Conservation (phyloP, 2,797 vertebrate species). For the Esox masquinongy region DNA sequence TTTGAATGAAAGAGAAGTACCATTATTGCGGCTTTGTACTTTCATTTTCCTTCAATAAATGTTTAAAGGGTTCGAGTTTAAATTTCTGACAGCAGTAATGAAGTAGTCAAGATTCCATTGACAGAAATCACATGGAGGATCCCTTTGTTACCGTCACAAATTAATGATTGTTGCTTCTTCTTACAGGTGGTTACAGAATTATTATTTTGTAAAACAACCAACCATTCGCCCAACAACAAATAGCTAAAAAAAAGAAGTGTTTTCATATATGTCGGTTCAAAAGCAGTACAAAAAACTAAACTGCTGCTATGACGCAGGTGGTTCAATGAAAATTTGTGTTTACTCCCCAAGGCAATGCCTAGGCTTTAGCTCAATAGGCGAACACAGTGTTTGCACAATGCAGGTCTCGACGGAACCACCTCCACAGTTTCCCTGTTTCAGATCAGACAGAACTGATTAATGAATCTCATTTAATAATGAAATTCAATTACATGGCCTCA, state of each 20-base stretch:
- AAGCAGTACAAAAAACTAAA: background rate
- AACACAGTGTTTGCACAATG: background rate
- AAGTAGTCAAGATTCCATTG: background rate
- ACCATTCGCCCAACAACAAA: background rate
- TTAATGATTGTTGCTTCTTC: background rate
- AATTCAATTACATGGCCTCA: slow-evolving; percentile 5
- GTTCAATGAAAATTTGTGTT: background rate
- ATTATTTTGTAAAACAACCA: background rate
- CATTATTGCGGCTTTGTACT: background rate
- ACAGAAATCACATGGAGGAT: background rate
- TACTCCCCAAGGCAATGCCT: background rate
- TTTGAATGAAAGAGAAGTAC: background rate
- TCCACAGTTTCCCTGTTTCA: background rate
- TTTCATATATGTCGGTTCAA: background rate
- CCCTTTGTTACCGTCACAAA: background rate
- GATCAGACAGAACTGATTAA: background rate
- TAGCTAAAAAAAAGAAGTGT: background rate
- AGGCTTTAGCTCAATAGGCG: background rate
- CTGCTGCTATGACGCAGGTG: background rate
- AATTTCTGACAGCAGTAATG: background rate
- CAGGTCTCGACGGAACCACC: slow-evolving; percentile 2
- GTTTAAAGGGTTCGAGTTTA: background rate
- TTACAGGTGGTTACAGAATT: background rate
- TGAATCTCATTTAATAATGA: background rate
- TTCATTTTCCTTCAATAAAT: background rate